Evolutionary conservation across 2,113 vertebrate genomes (phyloP).

Genomic region (Coptodon rendalli): DNA sequence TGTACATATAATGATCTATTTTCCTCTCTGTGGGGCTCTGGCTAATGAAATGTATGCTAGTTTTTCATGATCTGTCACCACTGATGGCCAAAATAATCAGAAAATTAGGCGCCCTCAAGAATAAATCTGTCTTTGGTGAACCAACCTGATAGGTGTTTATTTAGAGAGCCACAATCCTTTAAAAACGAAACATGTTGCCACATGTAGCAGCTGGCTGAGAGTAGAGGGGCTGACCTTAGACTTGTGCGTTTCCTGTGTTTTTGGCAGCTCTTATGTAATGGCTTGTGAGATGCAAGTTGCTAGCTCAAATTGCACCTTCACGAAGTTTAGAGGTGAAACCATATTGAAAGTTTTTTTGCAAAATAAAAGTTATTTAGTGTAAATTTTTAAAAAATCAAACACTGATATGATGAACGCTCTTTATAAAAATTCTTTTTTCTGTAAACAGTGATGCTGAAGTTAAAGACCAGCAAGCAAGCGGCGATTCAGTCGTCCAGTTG

Average conservation of each 20-base stretch:
- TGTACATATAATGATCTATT: neutral
- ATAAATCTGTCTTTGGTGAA: neutral
- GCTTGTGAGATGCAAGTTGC: neutral
- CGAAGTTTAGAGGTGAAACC: neutral
- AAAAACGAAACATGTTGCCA: neutral
- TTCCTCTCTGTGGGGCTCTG: neutral
- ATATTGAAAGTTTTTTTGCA: neutral
- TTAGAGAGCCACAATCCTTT: neutral
- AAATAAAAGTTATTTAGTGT: neutral
- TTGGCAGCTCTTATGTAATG: neutral
- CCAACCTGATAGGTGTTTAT: neutral
- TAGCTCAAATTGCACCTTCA: neutral
- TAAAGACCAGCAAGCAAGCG: neutral
- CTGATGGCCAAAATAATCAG: neutral
- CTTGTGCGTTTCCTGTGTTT: neutral
- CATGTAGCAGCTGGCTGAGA: neutral
- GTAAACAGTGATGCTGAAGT: neutral
- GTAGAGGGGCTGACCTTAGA: neutral
- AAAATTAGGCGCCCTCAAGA: neutral
- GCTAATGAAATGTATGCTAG: neutral
- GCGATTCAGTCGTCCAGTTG: neutral
- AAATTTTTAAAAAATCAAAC: fast-evolving
- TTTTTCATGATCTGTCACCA: neutral
- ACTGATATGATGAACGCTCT: neutral
- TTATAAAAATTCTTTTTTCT: neutral